phyloP scores from a whole-genome alignment of 1,140 invertebrate species.

The Paraescarpia echinospica region DNA sequence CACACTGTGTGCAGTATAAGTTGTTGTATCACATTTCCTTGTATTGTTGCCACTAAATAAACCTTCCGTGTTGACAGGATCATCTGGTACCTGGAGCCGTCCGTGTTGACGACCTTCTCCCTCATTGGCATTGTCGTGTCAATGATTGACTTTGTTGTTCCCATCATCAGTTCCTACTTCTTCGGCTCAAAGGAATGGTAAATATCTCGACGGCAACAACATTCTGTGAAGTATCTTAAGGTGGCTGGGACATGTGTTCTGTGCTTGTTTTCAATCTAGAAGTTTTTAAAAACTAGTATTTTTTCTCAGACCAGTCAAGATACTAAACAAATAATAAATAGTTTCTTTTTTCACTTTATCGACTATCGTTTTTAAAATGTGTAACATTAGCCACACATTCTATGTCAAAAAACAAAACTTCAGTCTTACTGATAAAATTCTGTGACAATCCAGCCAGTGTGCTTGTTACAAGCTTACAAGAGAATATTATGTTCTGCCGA shows the following conservation, averaged over 20 bases:
- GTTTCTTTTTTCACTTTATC: no score
- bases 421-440: not conserved
- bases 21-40: not conserved
- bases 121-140: slow-evolving; percentile 70
- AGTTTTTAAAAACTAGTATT: not conserved
- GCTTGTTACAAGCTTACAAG: not conserved
- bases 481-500: not conserved
- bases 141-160: slow-evolving; percentile 77
- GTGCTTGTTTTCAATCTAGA: not conserved
- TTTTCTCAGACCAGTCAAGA: no score
- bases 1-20: not conserved
- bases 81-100: slow-evolving; percentile 79
- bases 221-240: not conserved
- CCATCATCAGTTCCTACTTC: slow-evolving; percentile 70
- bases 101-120: slow-evolving; percentile 76
- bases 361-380: not conserved
- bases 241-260: not conserved
- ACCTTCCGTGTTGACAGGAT: slow-evolving; percentile 54
- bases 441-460: not conserved
- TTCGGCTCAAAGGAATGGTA: slow-evolving; percentile 70
- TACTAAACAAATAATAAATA: no score
- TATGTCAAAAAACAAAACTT: not conserved
- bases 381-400: not conserved
- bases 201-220: slow-evolving; percentile 20
- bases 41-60: no score